These are phyloP conservation scores for Merodon equestris DNA, from an alignment of 2,888 invertebrate genomes.

Conservation along the genomic window DNA sequence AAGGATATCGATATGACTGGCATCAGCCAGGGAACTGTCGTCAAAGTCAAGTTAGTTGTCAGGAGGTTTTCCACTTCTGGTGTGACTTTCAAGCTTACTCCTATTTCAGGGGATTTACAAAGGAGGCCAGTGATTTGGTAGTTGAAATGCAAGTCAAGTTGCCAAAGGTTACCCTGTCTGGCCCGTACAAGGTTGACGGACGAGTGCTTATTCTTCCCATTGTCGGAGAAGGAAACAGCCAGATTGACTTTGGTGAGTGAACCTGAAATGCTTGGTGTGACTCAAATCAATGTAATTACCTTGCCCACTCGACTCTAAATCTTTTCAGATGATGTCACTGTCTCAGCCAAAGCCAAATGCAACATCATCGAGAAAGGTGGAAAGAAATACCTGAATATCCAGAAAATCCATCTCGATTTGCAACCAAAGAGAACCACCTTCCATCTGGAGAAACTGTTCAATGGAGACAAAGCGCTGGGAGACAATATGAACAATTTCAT, in stretches of 20 bases:
- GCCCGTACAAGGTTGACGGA: conserved; percentile 74
- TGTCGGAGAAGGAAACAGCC: conserved; percentile 72
- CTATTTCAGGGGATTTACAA: conserved; percentile 33
- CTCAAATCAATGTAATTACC: background rate
- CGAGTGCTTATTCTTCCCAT: conserved; percentile 74
- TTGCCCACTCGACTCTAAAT: no score
- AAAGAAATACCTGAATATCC: conserved; percentile 68
- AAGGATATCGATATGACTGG: conserved; percentile 73
- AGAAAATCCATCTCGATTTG: conserved; percentile 68
- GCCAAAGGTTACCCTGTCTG: conserved; percentile 72
- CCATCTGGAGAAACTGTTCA: conserved; percentile 76
- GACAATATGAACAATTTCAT: conserved; percentile 77
- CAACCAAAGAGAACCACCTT: conserved; percentile 70
- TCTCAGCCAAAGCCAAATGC: conserved; percentile 51
- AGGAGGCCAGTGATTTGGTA: conserved; percentile 17
- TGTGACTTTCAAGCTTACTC: no score
- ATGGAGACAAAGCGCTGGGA: conserved; percentile 78
- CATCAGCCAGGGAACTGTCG: conserved; percentile 59
- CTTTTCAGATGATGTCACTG: conserved; percentile 60
- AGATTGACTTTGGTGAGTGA: conserved; percentile 72
- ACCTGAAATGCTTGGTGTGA: background rate
- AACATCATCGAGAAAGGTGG: conserved; percentile 69
- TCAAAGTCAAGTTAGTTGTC: no score
- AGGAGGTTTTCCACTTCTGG: no score
- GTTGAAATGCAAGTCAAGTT: conserved; percentile 70